Conservation (phyloP, 2,113 vertebrate genomes). For the Copsychus sechellarum region DNA sequence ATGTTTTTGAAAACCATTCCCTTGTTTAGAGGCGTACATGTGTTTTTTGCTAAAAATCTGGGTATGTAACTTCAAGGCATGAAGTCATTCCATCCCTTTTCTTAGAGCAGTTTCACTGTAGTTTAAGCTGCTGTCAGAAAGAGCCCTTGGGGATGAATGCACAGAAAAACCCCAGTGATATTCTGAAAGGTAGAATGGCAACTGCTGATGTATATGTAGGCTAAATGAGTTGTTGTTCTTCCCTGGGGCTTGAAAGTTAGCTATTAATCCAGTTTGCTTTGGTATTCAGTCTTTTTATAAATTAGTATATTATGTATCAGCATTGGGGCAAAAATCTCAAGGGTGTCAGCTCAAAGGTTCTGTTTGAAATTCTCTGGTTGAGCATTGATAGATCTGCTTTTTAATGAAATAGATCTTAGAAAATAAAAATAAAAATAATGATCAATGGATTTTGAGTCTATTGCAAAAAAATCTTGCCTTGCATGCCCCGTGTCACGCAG, state of each 20-base stretch:
- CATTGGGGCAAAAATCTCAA: not conserved
- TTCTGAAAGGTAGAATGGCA: not conserved
- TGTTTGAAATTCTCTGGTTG: not conserved
- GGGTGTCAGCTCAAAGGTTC: not conserved
- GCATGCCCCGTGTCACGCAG: not conserved
- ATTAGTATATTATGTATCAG: not conserved
- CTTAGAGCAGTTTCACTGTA: not conserved
- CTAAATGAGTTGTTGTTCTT: constrained; percentile 7
- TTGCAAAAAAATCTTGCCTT: not conserved
- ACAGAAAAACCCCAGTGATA: not conserved
- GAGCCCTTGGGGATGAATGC: not conserved
- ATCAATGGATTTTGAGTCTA: not conserved
- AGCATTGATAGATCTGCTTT: not conserved
- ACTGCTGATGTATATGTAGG: not conserved
- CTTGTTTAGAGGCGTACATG: not conserved
- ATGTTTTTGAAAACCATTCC: not conserved
- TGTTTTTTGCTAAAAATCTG: not conserved
- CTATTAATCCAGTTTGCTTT: constrained; percentile 24
- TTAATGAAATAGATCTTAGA: not conserved
- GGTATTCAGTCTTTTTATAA: not conserved
- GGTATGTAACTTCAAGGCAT: not conserved
- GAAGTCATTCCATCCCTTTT: not conserved
- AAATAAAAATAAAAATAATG: not conserved
- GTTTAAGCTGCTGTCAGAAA: not conserved
- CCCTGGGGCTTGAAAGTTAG: not conserved